These are phyloP conservation scores for Pseudococcus longispinus DNA, from an alignment of 2,888 invertebrate genomes.

Conservation along the genomic window DNA sequence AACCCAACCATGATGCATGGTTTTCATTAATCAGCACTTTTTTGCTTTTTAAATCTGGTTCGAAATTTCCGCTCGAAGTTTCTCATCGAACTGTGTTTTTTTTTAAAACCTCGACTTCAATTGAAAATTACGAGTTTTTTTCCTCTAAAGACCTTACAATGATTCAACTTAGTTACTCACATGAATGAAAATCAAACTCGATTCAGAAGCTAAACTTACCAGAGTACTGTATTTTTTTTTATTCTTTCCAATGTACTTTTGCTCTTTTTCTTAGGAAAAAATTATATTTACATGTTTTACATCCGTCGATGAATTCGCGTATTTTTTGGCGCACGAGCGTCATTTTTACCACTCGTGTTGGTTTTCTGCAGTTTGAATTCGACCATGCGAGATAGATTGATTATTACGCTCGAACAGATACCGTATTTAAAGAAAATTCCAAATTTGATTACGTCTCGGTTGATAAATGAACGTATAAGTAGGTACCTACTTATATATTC, in stretches of 20 bases:
- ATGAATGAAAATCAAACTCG: conserved; percentile 16
- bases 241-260: not conserved
- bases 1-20: not conserved
- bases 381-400: not conserved
- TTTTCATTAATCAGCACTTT: conserved; percentile 38
- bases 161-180: not conserved
- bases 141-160: not conserved
- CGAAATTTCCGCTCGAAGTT: conserved; percentile 35
- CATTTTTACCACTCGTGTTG: not conserved
- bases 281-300: conserved; percentile 2
- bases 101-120: not conserved
- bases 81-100: not conserved
- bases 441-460: not conserved
- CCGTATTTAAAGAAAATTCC: not conserved
- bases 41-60: conserved; percentile 10
- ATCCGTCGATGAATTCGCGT: not conserved
- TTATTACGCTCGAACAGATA: not conserved
- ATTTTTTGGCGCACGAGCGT: not conserved
- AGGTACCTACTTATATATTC: not conserved
- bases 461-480: not conserved
- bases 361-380: not conserved
- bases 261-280: not conserved
- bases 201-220: not conserved
- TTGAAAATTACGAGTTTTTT: not conserved
- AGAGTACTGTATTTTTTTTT: not conserved